Evolutionary conservation across 1,140 invertebrate species (phyloP), one percentile per base, ranked within the genome.

Genomic region (Cotesia typhae): DNA sequence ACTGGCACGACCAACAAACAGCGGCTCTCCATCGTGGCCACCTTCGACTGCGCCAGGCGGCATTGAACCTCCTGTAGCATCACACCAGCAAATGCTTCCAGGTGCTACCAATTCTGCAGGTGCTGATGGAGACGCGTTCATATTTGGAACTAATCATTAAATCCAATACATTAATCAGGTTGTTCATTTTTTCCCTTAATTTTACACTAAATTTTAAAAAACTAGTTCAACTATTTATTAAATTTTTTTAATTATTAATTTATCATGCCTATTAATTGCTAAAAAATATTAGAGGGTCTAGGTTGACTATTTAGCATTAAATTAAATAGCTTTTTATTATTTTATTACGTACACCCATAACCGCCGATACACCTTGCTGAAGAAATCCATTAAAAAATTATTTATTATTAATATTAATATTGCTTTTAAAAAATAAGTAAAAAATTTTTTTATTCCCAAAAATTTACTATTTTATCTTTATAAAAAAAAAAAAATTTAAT

Each of bases 1-100:
- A 38, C 84, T 80, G 4, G 92, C 92, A 71, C 94, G 88, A 1
- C 90, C 92, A 9, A 96, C 91, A 79, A 90, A 95, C 41, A 95
- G 79, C 6, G 91, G 87, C 81, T 94, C 94, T 0, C 89, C 92
- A 9, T 91, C 91, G 75, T 91, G 89, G 36, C 94, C 94, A 1
- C 92, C 94, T 10, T 90, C 87, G 4, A 95, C 88, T 3, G 92
- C 92, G 67, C 90, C 90, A 0, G 93, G 89, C 0, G 94, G 93
- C 2, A 95, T 82, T 70, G 90, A 87, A 0, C 93, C 92, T 4
- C 87, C 89, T 14, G 85, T 79, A 4, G 90, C 89, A 6, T 90
- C 87, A 4, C 92, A 90, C 95, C 95, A 96, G 75, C 88, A 87
- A 38, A 74, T 55, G 0, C 69, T 72, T 35, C 80, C 82, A 35